Conservation (phyloP, 2,888 invertebrate species). For the Macrophya alboannulata region DNA sequence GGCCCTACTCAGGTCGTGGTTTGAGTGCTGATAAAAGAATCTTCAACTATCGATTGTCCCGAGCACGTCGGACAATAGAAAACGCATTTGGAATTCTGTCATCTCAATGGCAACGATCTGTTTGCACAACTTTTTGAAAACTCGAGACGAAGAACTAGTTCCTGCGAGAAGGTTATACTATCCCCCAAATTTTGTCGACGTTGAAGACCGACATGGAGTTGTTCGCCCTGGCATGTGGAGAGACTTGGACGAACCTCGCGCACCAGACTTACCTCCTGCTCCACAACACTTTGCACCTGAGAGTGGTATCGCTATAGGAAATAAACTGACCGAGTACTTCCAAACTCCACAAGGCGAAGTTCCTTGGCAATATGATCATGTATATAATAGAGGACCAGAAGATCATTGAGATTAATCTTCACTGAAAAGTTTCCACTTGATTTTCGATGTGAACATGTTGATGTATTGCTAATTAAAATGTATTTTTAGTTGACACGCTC, state of each 20-base stretch:
- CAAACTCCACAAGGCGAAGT: conserved; percentile 6
- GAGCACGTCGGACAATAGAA: no score
- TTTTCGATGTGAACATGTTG: not conserved
- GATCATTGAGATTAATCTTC: not conserved
- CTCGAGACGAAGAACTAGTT: not conserved
- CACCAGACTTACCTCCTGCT: not conserved
- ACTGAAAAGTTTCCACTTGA: not conserved
- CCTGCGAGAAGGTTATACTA: conserved; percentile 5
- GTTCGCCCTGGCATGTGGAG: not conserved
- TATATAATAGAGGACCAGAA: not conserved
- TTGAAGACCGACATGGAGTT: conserved; percentile 6
- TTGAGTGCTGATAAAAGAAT: no score
- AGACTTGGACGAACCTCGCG: not conserved
- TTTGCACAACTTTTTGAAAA: not conserved
- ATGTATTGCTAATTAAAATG: not conserved
- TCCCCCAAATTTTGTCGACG: conserved; percentile 1
- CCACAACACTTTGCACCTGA: not conserved
- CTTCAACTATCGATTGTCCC: no score
- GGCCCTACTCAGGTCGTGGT: no score
- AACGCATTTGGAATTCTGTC: not conserved
- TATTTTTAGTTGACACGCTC: not conserved
- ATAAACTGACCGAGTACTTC: not conserved
- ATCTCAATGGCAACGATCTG: conserved; percentile 1
- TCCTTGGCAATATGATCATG: not conserved
- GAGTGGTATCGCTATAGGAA: not conserved